Conservation (phyloP, 2,888 invertebrate genomes). For the Cataglyphis albicans region DNA sequence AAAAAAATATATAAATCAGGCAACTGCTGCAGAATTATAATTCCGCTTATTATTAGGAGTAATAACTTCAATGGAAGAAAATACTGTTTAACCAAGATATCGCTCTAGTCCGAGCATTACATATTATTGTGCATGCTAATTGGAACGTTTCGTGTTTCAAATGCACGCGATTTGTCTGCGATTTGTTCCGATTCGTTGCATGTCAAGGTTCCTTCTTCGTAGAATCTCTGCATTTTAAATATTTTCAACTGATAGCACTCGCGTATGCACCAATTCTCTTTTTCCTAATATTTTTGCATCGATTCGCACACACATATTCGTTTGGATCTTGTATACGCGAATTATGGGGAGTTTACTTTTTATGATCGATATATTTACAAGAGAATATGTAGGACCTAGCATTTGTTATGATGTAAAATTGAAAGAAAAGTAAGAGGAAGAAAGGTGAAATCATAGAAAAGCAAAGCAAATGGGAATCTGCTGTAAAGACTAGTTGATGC, state of each 20-base stretch:
- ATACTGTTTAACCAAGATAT: conserved; percentile 22
- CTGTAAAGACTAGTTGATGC: conserved; percentile 74
- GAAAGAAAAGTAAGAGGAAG: background rate
- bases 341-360: background rate
- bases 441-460: conserved; percentile 32
- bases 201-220: conserved; percentile 41
- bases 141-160: conserved; percentile 34
- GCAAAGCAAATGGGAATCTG: conserved; percentile 44
- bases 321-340: background rate
- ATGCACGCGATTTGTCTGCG: conserved; percentile 40
- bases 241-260: background rate
- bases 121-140: conserved; percentile 34
- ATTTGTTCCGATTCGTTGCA: conserved; percentile 38
- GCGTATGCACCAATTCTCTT: too few species aligned
- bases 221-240: background rate
- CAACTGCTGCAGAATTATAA: conserved; percentile 13
- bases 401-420: background rate
- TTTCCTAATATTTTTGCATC: background rate
- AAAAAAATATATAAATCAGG: conserved; percentile 14
- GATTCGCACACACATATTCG: background rate
- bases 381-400: background rate
- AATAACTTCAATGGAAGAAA: conserved; percentile 45
- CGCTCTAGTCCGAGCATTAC: conserved; percentile 6
- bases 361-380: background rate
- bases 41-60: conserved; percentile 3